phyloP scores from a whole-genome alignment of 2,888 invertebrate species.

The Heliconius cydno region DNA sequence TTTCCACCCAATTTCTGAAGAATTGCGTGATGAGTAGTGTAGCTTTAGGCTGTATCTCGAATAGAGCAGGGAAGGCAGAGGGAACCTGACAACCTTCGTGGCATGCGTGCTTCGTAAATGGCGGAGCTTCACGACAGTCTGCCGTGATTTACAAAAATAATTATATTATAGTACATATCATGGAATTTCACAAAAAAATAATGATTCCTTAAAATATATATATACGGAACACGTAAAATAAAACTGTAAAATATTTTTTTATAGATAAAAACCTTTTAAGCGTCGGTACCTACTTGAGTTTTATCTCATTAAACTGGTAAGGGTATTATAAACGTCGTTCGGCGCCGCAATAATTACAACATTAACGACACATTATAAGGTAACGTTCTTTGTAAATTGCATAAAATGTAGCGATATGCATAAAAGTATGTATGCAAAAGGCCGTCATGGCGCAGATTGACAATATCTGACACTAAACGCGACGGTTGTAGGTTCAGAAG shows the following conservation, averaged over 20 bases:
- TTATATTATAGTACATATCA: no score
- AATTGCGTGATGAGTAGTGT: no score
- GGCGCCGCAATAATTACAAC: slow-evolving; percentile 47
- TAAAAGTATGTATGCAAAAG: neutral
- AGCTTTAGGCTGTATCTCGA: no score
- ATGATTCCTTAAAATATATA: neutral
- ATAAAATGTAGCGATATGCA: slow-evolving; percentile 15
- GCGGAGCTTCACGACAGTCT: neutral
- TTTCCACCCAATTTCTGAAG: no score
- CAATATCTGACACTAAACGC: neutral
- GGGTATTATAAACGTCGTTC: slow-evolving; percentile 45
- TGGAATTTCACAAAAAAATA: neutral
- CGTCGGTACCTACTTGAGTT: slow-evolving; percentile 6
- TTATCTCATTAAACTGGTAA: slow-evolving; percentile 34
- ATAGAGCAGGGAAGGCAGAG: no score
- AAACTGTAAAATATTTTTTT: neutral
- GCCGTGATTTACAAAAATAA: no score
- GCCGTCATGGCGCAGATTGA: neutral
- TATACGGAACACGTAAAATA: neutral
- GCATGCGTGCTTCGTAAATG: neutral
- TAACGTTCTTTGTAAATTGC: slow-evolving; percentile 36
- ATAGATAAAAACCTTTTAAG: slow-evolving; percentile 11
- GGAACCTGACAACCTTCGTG: neutral
- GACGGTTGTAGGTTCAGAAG: neutral
- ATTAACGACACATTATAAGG: slow-evolving; percentile 41